Evolutionary conservation across 2,113 vertebrate genomes (phyloP), one percentile per base, ranked within the genome.

Genomic region (Scortum barcoo): DNA sequence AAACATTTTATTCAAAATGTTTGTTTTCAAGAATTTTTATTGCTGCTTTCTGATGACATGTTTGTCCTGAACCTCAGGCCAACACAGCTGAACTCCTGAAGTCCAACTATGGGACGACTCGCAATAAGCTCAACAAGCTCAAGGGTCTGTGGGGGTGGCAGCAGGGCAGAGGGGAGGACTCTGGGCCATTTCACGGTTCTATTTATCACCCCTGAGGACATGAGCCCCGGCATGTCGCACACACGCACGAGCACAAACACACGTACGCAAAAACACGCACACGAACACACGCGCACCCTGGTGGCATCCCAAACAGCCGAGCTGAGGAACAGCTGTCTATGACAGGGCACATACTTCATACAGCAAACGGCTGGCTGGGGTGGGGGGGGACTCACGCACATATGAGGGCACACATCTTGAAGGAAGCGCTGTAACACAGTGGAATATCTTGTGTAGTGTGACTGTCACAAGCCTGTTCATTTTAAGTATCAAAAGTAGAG

Each of bases 251-350:
- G 36, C 53, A 24, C 81, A n/a, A n/a, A 80, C 84, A 74, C 76
- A 26, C 76, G 28, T 3, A 82, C 67, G 28, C 68, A 38, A n/a
- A 33, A 48, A 60, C 63, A 33, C 67, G 54, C 85, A 70, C 76
- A 72, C 38, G 56, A 36, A 67, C 81, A 63, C 83, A 83, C 88
- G 77, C 76, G 65, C 85, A 84, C 72, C 42, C 75, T 42, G 40
- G 84, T 94, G 96, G 96, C 95, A 97, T 96, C 96, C 94, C 95
- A 95, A 97, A 95, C 95, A 95, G 95, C 91, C 95, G 95, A 92
- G 94, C 93, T 95, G 93, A 94, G 85, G 90, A 95, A 96, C 97
- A 99, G 98, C 98, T 99, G 97, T 95, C 95, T 94, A 86, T 93
- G 90, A 96, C 95, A 94, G 94, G 80, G 84, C 93, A 90, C 92